Evolutionary conservation across 2,888 invertebrate genomes (phyloP).

Genomic region (Nephrotoma guestfalica): DNA sequence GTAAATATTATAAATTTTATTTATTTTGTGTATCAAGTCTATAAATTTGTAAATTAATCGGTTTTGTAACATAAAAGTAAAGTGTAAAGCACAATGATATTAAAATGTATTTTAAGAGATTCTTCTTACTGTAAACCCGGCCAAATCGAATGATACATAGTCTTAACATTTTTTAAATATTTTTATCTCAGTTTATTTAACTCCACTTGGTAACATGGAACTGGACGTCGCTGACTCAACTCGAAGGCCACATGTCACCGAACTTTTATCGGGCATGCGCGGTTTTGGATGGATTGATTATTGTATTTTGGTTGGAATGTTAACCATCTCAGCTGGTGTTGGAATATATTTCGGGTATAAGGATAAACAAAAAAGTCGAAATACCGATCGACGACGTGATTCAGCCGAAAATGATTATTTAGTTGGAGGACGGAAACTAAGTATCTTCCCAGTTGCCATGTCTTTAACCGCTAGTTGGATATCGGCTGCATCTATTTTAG

Average conservation of each 20-base stretch:
- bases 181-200: too few species aligned
- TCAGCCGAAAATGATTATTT: slow-evolving; percentile 40
- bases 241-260: not conserved
- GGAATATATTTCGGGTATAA: not conserved
- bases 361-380: not conserved
- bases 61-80: too few species aligned
- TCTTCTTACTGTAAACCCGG: too few species aligned
- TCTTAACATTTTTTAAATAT: too few species aligned
- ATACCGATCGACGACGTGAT: not conserved
- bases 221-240: too few species aligned
- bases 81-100: too few species aligned
- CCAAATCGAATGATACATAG: too few species aligned
- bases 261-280: not conserved
- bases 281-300: not conserved
- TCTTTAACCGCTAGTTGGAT: slow-evolving; percentile 53
- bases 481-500: not conserved
- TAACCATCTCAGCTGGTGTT: not conserved
- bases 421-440: slow-evolving; percentile 52
- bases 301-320: not conserved
- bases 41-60: too few species aligned
- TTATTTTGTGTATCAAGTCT: too few species aligned
- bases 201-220: too few species aligned
- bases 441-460: slow-evolving; percentile 51
- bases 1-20: too few species aligned
- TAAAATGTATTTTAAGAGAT: too few species aligned